Base-by-base conservation (phyloP, 2,113 vertebrate species). In the Carassius auratus region DNA sequence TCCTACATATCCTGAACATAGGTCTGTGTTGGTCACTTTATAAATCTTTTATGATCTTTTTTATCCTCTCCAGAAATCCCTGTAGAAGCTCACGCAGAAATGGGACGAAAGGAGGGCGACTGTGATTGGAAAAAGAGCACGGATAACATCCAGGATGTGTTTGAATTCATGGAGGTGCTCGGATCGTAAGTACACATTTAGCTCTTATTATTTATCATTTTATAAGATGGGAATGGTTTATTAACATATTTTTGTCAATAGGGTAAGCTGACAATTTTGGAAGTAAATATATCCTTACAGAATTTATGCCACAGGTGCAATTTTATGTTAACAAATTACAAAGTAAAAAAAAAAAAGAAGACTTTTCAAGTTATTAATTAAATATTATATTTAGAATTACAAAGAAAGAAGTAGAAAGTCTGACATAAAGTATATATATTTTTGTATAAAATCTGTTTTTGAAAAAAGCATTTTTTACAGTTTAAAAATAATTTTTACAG, bases 91-190 rank as follows among this genome's bases (percentile, higher is more conserved):
- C 89, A 92, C 92, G 94, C 95, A 92, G 93, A 92, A 48, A 97
- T 98, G 97, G 97, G 97, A 36, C 94, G 95, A 77, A 97, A 96
- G 76, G 97, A 97, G 71, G 90, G 48, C 0, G 91, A 93, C 86
- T 91, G 91, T 17, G 92, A 95, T 79, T 98, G 98, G 98, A 99
- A 97, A 93, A 98, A 98, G 76, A 95, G 94, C 90, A 98, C 97
- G 0, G 96, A 95, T 78, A 97, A 99, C 92, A 99, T 99, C 90
- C 94, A 96, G 13, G 97, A 98, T 55, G 94, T 97, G 0, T 99
- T 99, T 86, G 95, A 97, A 38, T 93, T 98, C 94, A 97, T 99
- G 94, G 97, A 98, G 87, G 97, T 96, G 73, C 89, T 99, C 74
- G 98, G 98, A 78, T 96, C 98, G 98, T 99, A 91, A 98, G 98